A percentile compares a stretch with the other conserved stretches of the same genome.
phyloP scores from a whole-genome alignment of 2,797 vertebrate species.

The Muraenolepis orangiensis region DNA sequence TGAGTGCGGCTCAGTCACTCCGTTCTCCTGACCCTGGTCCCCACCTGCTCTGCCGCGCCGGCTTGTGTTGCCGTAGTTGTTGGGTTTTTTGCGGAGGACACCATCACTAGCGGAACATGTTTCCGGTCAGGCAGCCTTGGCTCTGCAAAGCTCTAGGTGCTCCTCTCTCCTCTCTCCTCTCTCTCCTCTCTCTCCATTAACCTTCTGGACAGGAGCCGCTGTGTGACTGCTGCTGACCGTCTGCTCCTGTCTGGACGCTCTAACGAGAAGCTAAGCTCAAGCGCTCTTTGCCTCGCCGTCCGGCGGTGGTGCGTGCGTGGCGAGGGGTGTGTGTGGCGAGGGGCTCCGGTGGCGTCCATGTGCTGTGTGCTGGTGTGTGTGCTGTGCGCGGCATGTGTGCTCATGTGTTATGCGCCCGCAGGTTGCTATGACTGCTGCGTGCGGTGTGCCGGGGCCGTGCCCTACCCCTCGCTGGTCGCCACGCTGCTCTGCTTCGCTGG shows the following conservation, averaged over 20 bases:
- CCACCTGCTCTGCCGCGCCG: background rate
- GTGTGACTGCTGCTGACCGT: constrained; percentile 51
- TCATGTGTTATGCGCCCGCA: constrained; percentile 82
- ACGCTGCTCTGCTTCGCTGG: constrained; percentile 94
- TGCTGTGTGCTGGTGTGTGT: constrained; percentile 77
- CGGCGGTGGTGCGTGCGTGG: constrained; percentile 56
- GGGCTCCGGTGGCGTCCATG: constrained; percentile 50
- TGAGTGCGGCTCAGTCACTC: constrained; percentile 19
- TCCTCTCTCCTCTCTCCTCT: constrained; percentile 68
- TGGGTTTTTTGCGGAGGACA: constrained; percentile 60
- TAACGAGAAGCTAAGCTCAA: background rate
- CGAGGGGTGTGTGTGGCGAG: constrained; percentile 35
- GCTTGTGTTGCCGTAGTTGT: constrained; percentile 27
- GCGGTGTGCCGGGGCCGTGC: constrained; percentile 92
- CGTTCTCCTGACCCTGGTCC: background rate
- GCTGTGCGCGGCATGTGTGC: constrained; percentile 76
- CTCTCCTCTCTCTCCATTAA: too few relatives aligned
- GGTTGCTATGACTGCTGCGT: constrained; percentile 97
- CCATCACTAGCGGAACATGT: constrained; percentile 73
- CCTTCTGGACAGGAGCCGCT: constrained; percentile 45
- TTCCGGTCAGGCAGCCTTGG: constrained; percentile 82
- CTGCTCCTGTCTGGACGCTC: constrained; percentile 54
- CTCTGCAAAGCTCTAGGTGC: constrained; percentile 83
- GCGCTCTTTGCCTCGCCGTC: constrained; percentile 46
- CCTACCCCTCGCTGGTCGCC: constrained; percentile 93